Evolutionary conservation across 2,888 invertebrate species (phyloP), one percentile per base, ranked within the genome.

Genomic region (Agrochola lychnidis): DNA sequence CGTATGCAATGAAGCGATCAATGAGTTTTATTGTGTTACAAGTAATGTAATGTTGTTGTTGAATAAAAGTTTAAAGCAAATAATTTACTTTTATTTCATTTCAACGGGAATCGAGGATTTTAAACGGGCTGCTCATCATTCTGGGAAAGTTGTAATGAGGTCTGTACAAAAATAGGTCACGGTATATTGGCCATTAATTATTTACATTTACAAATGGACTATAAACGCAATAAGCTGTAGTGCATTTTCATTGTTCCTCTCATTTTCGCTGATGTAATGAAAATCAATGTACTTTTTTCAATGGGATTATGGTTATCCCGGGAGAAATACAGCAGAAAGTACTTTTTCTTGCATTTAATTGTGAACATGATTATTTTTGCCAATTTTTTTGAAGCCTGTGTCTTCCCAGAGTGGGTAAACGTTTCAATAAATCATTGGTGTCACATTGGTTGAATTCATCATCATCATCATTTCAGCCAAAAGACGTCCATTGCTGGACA

Each of bases 1-100:
- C 71, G 75, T 64, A 81, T 79, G 81, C 76, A 72, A 71, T 79
- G 78, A 57, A 84, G 48, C 7, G 71, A 10, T 64, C 73, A 79
- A 77, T 85, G 77, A 85, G 78, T 81, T 87, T 87, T 83, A 87
- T 88, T 79, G 68, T 69, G 53, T 86, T 85, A 59, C 68, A 78
- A 78, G 68, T 83, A 83, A 83, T 64, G 56, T 53, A 63, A 83
- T 62, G 62, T 70, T 71, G 71, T 83, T 68, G 68, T 53, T 64
- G 19, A 25, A 25, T 66, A 19, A 69, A 82, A 64, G 19, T 66
- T 73, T 45, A n/a, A 70, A 61, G 53, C 53, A 72, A 73, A 77
- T 85, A 72, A 67, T 82, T 82, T 66, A 70, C 53, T 82, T 82
- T 82, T 56, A 71, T 64, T 73, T 57, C 22, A 69, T 78, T 78